These are phyloP conservation scores for Protonemura montana DNA, from an alignment of 2,888 invertebrate species.

Conservation along the genomic window DNA sequence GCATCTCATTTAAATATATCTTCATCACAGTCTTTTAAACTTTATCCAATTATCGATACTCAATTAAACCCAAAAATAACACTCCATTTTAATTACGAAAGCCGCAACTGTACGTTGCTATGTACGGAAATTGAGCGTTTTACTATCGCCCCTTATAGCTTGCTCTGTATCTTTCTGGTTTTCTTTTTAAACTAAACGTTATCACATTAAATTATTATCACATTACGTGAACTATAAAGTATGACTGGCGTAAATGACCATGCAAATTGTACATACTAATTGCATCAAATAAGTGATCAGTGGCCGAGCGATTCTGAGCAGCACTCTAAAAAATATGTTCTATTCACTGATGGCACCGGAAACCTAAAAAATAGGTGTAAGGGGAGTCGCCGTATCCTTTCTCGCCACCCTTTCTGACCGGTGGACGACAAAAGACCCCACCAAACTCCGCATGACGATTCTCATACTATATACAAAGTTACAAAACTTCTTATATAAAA, in stretches of 20 bases:
- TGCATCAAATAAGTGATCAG: neutral
- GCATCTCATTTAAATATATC: neutral
- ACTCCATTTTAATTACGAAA: neutral
- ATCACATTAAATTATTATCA: neutral
- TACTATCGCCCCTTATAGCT: neutral
- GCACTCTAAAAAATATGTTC: neutral
- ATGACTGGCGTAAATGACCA: neutral
- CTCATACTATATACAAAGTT: neutral
- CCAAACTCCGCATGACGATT: neutral
- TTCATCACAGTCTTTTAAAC: neutral
- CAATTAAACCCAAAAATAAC: neutral
- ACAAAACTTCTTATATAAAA: neutral
- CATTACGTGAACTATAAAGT: neutral
- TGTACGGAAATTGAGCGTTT: neutral
- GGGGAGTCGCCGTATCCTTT: neutral
- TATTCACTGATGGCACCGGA: neutral
- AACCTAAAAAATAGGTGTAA: neutral
- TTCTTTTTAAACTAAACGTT: neutral
- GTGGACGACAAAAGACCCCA: neutral
- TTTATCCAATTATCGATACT: neutral
- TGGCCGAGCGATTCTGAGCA: neutral
- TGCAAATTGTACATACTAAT: neutral
- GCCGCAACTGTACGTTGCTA: neutral
- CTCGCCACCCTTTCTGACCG: neutral
- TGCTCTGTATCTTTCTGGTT: neutral